Evolutionary conservation across 2,888 invertebrate genomes (phyloP), one percentile per base, ranked within the genome.

Genomic region (Xiphydria camelus): DNA sequence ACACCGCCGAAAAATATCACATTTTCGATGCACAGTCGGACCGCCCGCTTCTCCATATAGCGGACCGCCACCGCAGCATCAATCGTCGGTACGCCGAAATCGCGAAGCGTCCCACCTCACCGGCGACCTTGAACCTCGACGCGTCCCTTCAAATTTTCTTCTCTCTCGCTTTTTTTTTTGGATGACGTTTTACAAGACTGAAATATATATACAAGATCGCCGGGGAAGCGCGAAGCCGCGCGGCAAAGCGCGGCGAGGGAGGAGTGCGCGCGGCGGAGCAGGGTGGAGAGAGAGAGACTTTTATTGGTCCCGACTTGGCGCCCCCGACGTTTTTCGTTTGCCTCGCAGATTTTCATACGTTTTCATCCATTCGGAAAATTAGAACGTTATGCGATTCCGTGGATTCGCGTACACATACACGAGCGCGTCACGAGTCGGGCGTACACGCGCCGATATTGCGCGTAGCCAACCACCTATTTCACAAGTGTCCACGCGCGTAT

Each of bases 321-420:
- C 59, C 70, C 66, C 62, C 63, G 68, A 65, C 67, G 65, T 62
- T 66, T 55, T 62, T 68, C 70, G 67, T 73, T 71, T 73, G 70
- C 68, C 61, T 70, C 71, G 60, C 69, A 72, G 70, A 72, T 72
- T 73, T 73, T 73, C 72, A 73, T 73, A 73, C 67, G 73, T 72
- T 69, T 68, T 68, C 72, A 73, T 70, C 65, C 73, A 63, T 60
- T 70, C 58, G 73, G 72, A 75, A 75, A 74, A 75, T 74, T 73
- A 70, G 71, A 70, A 71, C 68, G 68, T 66, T 67, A 63, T 66
- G 56, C 50, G 51, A 45, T n/a, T n/a, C n/a, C n/a, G n/a, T n/a
- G n/a, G 51, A 53, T 57, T 55, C 55, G 46, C 41, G 44, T 18
- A 34, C 34, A n/a, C 17, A 18, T 34, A 12, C 29, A 4, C 29